A percentile compares a stretch with the other conserved stretches of the same genome.
phyloP scores from a whole-genome alignment of 2,113 vertebrate species.

The Catharus minimus region DNA sequence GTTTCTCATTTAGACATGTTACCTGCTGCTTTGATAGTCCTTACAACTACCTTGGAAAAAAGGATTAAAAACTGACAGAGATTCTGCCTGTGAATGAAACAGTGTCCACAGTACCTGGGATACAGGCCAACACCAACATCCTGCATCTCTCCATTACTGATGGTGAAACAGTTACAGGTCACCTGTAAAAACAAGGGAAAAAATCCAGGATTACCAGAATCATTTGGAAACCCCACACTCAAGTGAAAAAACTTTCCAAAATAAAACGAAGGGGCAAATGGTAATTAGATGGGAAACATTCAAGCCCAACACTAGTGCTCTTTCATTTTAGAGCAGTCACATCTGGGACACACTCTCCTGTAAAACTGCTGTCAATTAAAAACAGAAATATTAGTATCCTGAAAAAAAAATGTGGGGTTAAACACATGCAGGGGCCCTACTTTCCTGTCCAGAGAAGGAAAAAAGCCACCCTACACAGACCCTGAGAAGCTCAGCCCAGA shows the following conservation, averaged over 20 bases:
- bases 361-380: conserved; percentile 49
- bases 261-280: conserved; percentile 23
- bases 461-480: background rate
- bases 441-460: background rate
- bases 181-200: conserved; percentile 82
- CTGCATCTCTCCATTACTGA: conserved; percentile 95
- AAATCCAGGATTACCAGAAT: conserved; percentile 52
- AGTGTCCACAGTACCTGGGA: conserved; percentile 84
- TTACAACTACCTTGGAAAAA: background rate
- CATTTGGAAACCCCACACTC: conserved; percentile 10
- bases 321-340: conserved; percentile 30
- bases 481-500: background rate
- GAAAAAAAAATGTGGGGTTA: conserved; percentile 45
- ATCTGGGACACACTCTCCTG: conserved; percentile 1
- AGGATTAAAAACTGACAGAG: background rate
- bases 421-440: conserved; percentile 16
- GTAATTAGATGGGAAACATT: conserved; percentile 39
- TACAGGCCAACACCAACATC: conserved; percentile 94
- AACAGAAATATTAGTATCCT: conserved; percentile 35
- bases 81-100: conserved; percentile 56
- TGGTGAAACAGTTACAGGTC: conserved; percentile 95
- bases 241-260: conserved; percentile 27
- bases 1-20: background rate
- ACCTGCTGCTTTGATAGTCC: background rate
- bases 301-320: conserved; percentile 16